phyloP scores from a whole-genome alignment of 2,113 vertebrate species.

The Carettochelys insculpta region DNA sequence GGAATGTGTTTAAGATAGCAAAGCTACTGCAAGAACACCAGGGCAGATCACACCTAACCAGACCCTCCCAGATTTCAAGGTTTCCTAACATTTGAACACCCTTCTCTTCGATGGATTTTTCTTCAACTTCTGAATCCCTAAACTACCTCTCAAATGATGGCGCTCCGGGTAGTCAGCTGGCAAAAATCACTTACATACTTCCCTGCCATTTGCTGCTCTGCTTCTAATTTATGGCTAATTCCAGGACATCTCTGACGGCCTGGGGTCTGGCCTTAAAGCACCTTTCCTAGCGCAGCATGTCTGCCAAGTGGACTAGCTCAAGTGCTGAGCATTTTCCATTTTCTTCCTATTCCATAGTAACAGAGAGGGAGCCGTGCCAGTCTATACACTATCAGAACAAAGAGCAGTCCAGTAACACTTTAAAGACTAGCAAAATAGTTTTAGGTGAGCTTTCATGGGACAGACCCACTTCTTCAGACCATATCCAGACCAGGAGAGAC shows the following conservation, averaged over 20 bases:
- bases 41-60: not conserved
- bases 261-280: not conserved
- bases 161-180: conserved; percentile 17
- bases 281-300: not conserved
- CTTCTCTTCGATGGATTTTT: not conserved
- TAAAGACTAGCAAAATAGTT: too few species aligned
- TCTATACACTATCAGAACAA: too few species aligned
- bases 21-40: not conserved
- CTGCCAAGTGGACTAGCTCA: conserved; percentile 24
- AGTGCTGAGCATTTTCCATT: conserved; percentile 36
- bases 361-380: too few species aligned
- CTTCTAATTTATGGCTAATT: not conserved
- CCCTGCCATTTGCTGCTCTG: conserved; percentile 54
- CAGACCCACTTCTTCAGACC: too few species aligned
- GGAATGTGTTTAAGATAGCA: not conserved
- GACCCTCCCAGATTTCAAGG: conserved; percentile 19
- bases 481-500: too few species aligned
- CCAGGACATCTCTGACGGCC: not conserved
- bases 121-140: not conserved
- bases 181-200: conserved; percentile 37
- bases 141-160: conserved; percentile 11
- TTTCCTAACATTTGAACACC: not conserved
- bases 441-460: too few species aligned
- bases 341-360: conserved; percentile 40
- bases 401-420: too few species aligned